Evolutionary conservation across 2,888 invertebrate species (phyloP).

Genomic region (Nudaria mundana): DNA sequence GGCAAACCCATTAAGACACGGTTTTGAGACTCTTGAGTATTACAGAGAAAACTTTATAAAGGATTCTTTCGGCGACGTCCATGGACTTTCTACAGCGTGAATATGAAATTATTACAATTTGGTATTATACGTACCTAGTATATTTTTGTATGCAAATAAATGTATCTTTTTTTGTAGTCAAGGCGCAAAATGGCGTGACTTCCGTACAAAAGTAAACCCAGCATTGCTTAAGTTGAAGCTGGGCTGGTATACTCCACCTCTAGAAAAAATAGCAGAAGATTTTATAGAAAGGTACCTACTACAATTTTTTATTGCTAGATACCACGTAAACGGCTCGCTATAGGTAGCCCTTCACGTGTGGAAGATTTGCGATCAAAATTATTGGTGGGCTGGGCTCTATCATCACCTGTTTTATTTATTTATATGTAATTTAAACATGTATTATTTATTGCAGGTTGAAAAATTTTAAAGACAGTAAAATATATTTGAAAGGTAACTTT

Average conservation of each 20-base stretch:
- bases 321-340: no score
- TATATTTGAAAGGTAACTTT: slow-evolving; percentile 64
- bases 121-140: no score
- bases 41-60: slow-evolving; percentile 5
- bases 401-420: no score
- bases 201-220: slow-evolving; percentile 85
- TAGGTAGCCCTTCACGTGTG: no score
- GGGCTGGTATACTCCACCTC: slow-evolving; percentile 72
- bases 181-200: slow-evolving; percentile 84
- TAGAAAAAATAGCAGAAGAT: slow-evolving; percentile 73
- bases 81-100: slow-evolving; percentile 8
- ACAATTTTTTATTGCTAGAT: no score
- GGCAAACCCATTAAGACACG: slow-evolving; percentile 5
- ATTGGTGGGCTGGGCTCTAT: no score
- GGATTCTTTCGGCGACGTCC: slow-evolving; percentile 4
- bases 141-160: no score
- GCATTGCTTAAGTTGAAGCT: slow-evolving; percentile 83
- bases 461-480: slow-evolving; percentile 40
- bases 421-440: no score
- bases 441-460: no score
- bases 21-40: slow-evolving; percentile 9
- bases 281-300: slow-evolving; percentile 54
- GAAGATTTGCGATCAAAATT: no score
- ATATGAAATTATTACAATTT: slow-evolving; percentile 65
- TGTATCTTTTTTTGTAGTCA: slow-evolving; percentile 67